Conservation (phyloP, 2,113 vertebrate genomes). For the Alethe castanea region DNA sequence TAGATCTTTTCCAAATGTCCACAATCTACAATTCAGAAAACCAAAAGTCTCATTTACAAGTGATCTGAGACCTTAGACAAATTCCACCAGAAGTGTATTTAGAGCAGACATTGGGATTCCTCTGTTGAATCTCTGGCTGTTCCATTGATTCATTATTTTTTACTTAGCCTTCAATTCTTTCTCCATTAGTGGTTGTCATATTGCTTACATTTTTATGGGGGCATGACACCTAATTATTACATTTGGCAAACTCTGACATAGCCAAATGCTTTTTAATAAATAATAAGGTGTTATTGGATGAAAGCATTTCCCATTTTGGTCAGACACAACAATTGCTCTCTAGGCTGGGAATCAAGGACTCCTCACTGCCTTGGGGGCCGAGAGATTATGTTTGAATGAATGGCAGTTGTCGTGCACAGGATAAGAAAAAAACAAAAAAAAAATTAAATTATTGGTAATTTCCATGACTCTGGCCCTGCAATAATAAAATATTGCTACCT, state of each 20-base stretch:
- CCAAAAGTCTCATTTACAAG: not conserved
- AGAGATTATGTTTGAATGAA: not conserved
- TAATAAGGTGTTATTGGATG: not conserved
- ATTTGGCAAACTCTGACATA: not conserved
- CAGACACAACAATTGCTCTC: not conserved
- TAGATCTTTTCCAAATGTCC: not conserved
- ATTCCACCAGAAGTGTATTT: constrained; percentile 5
- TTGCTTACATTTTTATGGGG: not conserved
- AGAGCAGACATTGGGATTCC: not conserved
- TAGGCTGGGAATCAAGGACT: not conserved
- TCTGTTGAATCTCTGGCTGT: not conserved
- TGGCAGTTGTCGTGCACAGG: not conserved
- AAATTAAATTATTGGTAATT: constrained; percentile 30
- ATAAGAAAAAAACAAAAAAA: not conserved
- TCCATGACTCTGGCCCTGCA: not conserved
- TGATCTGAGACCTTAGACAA: constrained; percentile 24
- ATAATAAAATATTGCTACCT: not conserved
- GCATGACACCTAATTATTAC: not conserved
- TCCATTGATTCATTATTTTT: not conserved
- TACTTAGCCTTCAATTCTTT: not conserved
- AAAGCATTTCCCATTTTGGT: not conserved
- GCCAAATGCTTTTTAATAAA: not conserved
- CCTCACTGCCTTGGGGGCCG: rapidly evolving
- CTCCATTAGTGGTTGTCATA: not conserved
- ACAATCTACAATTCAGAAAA: not conserved